A percentile compares a stretch with the other conserved stretches of the same genome.
phyloP scores from a whole-genome alignment of 23 tunicate genomes.

The Styela plicata region DNA sequence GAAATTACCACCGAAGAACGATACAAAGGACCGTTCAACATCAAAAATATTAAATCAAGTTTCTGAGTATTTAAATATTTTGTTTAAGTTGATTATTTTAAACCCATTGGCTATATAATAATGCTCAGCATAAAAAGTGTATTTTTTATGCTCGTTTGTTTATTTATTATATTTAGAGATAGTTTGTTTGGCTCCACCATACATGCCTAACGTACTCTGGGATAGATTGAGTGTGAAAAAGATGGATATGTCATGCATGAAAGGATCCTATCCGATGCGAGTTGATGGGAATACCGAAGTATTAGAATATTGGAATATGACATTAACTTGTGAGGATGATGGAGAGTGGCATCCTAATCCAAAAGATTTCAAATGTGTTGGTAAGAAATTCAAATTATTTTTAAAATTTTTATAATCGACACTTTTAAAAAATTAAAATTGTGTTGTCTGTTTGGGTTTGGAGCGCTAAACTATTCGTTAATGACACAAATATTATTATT shows the following conservation, averaged over 20 bases:
- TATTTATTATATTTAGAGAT: conserved; percentile 32
- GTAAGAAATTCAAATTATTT: conserved; percentile 4
- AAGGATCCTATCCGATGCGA: conserved; percentile 22
- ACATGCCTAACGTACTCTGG: conserved; percentile 16
- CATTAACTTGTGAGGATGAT: conserved; percentile 31
- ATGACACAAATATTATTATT: no score
- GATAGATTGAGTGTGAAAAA: conserved; percentile 11
- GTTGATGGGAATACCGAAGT: neutral
- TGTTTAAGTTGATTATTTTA: no score
- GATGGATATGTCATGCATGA: conserved; percentile 35
- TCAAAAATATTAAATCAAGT: no score
- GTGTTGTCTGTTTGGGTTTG: neutral
- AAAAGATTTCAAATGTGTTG: conserved; percentile 25
- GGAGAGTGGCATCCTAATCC: conserved; percentile 61
- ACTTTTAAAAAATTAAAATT: neutral
- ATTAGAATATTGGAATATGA: neutral
- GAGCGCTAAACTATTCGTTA: neutral
- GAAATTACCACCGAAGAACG: no score
- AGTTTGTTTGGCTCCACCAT: conserved; percentile 40
- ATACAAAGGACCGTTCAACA: no score
- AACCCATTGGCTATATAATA: no score
- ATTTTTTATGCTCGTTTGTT: no score
- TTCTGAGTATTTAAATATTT: no score
- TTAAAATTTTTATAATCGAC: neutral
- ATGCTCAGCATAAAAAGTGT: no score